These are phyloP conservation scores for Xiphorhynchus elegans DNA, from an alignment of 2,113 vertebrate genomes.

Conservation along the genomic window DNA sequence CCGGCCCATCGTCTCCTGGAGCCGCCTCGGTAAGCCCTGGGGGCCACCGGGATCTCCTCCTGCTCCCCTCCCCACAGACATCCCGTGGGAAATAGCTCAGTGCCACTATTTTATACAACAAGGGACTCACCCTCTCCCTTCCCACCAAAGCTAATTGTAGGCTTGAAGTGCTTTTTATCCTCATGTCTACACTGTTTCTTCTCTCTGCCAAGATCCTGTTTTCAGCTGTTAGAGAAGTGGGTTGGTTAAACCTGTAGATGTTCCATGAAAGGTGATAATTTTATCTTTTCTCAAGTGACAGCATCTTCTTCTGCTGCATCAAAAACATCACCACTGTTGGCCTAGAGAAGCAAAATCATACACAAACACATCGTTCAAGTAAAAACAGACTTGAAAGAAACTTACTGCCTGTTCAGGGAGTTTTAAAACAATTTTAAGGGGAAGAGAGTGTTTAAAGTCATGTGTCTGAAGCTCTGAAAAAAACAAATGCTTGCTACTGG, in stretches of 20 bases:
- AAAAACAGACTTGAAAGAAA: conserved; percentile 38
- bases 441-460: background rate
- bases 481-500: background rate
- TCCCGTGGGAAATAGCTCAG: background rate
- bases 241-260: conserved; percentile 49
- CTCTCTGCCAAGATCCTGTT: conserved; percentile 24
- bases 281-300: conserved; percentile 49
- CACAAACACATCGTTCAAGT: conserved; percentile 25
- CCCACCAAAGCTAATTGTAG: conserved; percentile 13
- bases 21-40: conserved; percentile 88
- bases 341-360: conserved; percentile 23
- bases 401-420: background rate
- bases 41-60: background rate
- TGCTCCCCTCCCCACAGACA: background rate
- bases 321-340: conserved; percentile 40
- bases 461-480: background rate
- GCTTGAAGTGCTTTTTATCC: conserved; percentile 33
- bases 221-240: conserved; percentile 11
- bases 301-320: conserved; percentile 16
- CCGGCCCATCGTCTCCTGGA: conserved; percentile 98
- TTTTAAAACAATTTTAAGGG: background rate
- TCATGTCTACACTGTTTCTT: background rate
- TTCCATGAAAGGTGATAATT: conserved; percentile 66
- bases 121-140: background rate
- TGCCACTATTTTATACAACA: background rate